A percentile compares a stretch with the other conserved stretches of the same genome.
These are phyloP conservation scores for Nesoenas mayeri DNA, from an alignment of 2,113 vertebrate species.

Conservation along the genomic window DNA sequence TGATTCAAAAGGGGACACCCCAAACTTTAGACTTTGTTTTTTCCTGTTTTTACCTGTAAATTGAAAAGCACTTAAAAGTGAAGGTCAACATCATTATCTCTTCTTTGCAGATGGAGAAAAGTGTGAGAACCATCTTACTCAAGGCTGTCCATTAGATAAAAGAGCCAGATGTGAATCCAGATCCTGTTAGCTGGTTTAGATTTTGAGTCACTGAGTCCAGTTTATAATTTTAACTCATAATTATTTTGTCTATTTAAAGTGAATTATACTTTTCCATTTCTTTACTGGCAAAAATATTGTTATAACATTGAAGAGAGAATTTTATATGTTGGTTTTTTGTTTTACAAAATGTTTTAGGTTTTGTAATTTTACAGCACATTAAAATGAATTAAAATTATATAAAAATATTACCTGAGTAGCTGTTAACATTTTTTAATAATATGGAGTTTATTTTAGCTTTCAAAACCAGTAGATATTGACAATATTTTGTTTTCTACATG, in stretches of 20 bases:
- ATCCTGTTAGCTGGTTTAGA: neutral
- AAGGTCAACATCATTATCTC: neutral
- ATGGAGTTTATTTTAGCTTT: neutral
- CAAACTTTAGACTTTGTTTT: neutral
- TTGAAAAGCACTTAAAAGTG: neutral
- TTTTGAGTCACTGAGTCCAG: neutral
- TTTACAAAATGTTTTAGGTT: fast-evolving
- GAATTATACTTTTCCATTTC: neutral
- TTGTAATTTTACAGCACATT: neutral
- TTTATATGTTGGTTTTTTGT: neutral
- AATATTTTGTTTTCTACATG: neutral
- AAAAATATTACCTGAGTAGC: neutral
- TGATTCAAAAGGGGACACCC: neutral
- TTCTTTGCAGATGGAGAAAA: neutral
- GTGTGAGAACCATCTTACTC: neutral
- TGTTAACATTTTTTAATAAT: neutral
- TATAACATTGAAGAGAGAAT: neutral
- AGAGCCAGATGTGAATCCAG: neutral
- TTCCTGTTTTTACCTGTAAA: neutral
- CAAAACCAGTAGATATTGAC: neutral
- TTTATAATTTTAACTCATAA: neutral
- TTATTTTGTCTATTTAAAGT: neutral
- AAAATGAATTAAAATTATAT: neutral
- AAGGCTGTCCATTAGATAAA: neutral
- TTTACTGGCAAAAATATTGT: neutral